Base-by-base conservation (phyloP, 92 coral and sea anemone species). In the Diadumene lineata region DNA sequence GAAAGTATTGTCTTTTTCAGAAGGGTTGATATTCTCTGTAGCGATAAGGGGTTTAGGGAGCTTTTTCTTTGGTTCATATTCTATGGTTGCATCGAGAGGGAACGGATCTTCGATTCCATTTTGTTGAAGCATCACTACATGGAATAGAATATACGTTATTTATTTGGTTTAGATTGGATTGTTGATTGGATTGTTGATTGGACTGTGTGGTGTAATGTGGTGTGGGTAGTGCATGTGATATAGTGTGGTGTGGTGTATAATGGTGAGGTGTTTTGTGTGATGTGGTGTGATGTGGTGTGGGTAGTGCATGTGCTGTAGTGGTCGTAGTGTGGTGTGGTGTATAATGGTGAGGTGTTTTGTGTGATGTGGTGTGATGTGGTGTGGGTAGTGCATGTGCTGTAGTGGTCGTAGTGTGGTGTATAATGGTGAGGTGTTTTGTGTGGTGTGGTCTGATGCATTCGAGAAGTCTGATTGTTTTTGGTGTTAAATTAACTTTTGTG, bases 101-200 rank as follows among this genome's bases (percentile, higher is more conserved):
- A 75, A 84, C 1, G 89, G 81, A 74, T 91, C 97, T 30, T 91
- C 93, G 26, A 87, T 69, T 57, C 93, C 92, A 34, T 79, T 88
- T 34, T 79, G 77, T 58, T 80, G 84, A 27, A 87, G 80, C 88
- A 87, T 84, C 72, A 81, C 97, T 91, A 48, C 13, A 31, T 31
- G 0, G 7, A 7, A 16, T n/a, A n/a, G n/a, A n/a, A n/a, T 19
- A 19, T 48, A 48, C 56, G 11, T 48, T 48, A 11, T 19, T 48
- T n/a, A n/a, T n/a, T n/a, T n/a, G n/a, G n/a, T n/a, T 4, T 38
- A 4, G 48, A 13, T 38, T 38, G 48, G 48, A 4, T 38, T 6
- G 48, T 23, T 23, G n/a, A 7, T 64, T 22, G 34, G 29, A 10
- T 33, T 2, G 69, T 64, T 64, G 69, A 19, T 18, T n/a, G 33